Base-by-base conservation (phyloP, 2,888 invertebrate genomes). In the Melinaea marsaeus region DNA sequence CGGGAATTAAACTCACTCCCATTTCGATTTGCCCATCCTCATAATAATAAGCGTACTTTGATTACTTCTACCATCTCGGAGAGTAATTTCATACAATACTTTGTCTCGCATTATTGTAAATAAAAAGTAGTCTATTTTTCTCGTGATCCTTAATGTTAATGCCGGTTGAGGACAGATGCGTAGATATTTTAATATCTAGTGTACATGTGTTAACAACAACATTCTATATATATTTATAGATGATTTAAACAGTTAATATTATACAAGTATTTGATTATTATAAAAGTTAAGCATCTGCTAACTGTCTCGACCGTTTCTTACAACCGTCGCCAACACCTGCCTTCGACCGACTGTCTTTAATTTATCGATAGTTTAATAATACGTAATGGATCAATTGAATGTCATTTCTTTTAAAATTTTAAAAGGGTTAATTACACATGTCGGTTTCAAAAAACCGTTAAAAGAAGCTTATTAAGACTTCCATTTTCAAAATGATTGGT, bases 1-100 rank as follows among this genome's bases (percentile, higher is more conserved):
- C 86, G 86, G 81, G 86, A 85, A 87, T 89, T 82, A 85, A 81
- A 81, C 83, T 85, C 86, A 84, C 84, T 88, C 85, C 85, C 87
- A 86, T 88, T 90, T 89, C 86, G 86, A 90, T 90, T 89, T 86
- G 84, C 80, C 81, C 77, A 74, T 81, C 78, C 73, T 71, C 70
- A 81, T 83, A 83, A 83, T 84, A 79, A 83, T 78, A 76, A 69
- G 69, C 71, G 73, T 66, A 73, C 77, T 78, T 79, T 75, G 79
- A 84, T 86, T 83, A 84, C 69, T 69, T 71, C 71, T 73, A 73
- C 65, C 65, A 69, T 73, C 76, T 69, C 67, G 71, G 73, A 75
- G 77, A 78, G 78, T 76, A 86, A 85, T 88, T 84, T 83, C 80
- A 77, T 74, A 81, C 82, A 84, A 86, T 84, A 83, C 85, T 84